phyloP scores from a whole-genome alignment of 2,797 vertebrate species.

The Sebastolobus alascanus region DNA sequence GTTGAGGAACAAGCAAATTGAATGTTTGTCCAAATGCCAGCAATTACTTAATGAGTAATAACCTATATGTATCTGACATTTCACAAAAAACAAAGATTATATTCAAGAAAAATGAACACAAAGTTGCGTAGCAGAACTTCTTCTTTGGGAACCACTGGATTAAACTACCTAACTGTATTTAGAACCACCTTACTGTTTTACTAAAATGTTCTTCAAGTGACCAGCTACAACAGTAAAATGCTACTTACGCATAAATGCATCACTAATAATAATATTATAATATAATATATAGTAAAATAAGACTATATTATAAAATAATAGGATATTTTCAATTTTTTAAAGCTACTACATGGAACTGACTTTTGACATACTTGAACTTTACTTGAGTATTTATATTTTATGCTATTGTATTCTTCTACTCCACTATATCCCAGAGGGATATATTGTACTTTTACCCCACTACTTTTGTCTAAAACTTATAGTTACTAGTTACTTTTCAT shows the following conservation, averaged over 20 bases:
- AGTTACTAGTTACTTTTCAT: too few species aligned
- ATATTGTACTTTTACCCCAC: too few species aligned
- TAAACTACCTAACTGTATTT: neutral
- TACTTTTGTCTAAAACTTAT: too few species aligned
- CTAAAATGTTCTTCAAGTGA: neutral
- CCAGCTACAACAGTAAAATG: neutral
- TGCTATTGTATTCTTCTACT: too few species aligned
- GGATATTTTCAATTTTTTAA: neutral
- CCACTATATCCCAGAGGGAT: too few species aligned
- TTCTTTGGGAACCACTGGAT: neutral
- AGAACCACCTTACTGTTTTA: neutral
- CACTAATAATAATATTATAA: neutral
- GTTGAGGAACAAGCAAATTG: slow-evolving; percentile 9
- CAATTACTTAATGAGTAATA: slow-evolving; percentile 16
- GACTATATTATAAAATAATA: too few species aligned
- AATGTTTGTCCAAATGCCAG: slow-evolving; percentile 19
- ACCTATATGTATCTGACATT: slow-evolving; percentile 8
- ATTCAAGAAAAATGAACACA: neutral
- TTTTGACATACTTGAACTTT: too few species aligned
- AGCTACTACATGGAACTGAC: too few species aligned
- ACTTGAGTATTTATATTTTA: neutral
- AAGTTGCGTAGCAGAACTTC: neutral
- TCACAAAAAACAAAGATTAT: neutral
- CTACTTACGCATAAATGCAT: neutral
- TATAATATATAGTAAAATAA: neutral